Base-by-base conservation (phyloP, 2,113 vertebrate species). In the Todiramphus chloris region DNA sequence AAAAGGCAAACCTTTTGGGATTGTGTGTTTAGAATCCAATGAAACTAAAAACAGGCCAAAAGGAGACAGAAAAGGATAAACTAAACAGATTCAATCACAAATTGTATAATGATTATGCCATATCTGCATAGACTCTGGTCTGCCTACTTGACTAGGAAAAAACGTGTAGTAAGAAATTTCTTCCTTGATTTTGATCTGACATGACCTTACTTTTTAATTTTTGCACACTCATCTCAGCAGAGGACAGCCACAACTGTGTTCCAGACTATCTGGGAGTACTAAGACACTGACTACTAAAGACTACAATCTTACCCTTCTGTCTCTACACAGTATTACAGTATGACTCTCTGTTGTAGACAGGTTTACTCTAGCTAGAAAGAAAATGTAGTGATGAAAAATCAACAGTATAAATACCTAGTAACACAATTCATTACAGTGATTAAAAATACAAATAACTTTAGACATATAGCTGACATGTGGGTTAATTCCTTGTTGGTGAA, bases 31-130 rank as follows among this genome's bases (percentile, higher is more conserved):
- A 79, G 46, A 93, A 90, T 20, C 2, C 0, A 2, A 39, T 20
- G 28, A 89, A 82, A 67, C 5, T 10, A 33, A 62, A 51, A 69
- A 48, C 3, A 69, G 9, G 14, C 5, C n/a, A 70, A 67, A 85
- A 79, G 6, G 4, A 89, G 64, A 31, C 4, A 11, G 13, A 50
- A 82, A 69, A 62, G 15, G 5, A 6, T 28, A 50, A 80, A 16
- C 23, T 60, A 35, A 76, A 77, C 20, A 87, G 35, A 87, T 50
- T 58, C 9, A 87, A 4, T 51, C 28, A 51, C 6, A 21, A 75
- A 63, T 0, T 16, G 11, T 6, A 25, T 63, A 56, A 8, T 24
- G n/a, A 39, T 44, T 20, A 39, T 10, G 6, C 20, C 1, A 1
- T 20, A 70, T 46, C 35, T 67, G 21, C 43, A 56, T 1, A 73